Base-by-base conservation (phyloP, 2,888 invertebrate species). In the Cryptops parisi region DNA sequence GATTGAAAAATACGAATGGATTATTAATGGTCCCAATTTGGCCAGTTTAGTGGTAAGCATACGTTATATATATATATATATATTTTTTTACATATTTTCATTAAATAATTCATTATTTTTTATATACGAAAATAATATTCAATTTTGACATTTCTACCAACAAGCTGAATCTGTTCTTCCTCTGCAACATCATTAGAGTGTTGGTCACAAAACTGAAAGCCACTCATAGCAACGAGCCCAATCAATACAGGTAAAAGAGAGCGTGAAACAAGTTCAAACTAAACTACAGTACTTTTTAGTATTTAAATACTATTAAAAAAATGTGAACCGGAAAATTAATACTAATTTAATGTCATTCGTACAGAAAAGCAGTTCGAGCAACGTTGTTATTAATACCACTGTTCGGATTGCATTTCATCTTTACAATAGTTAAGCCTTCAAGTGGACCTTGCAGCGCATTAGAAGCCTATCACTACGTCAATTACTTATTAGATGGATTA, bases 161-260 rank as follows among this genome's bases (percentile, higher is more conserved):
- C n/a, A n/a, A 65, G 65, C 55, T 62, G 0, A 68, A 68, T 55
- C 52, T 64, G 3, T 49, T 64, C n/a, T 64, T 68, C 15, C 58
- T 67, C 47, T 58, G 58, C 17, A 60, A 63, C 45, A 64, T 70
- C 26, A 65, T 70, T 58, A 61, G 65, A 38, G 67, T 70, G 40
- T 58, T 71, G 47, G 60, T 70, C 51, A 67, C 65, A 26, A 70
- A 70, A 54, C 61, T 72, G 47, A 61, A 68, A 41, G 68, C 70
- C 23, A 65, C 69, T 33, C 68, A 70, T 54, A 64, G 66, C 47
- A 65, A 70, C 47, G 72, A 73, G 55, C 69, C 72, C 6, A 68
- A 68, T 57, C 73, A 70, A 60, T 74, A 70, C 66, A 68, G 68
- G 72, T 72, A n/a, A n/a, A n/a, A n/a, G n/a, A n/a, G n/a, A n/a